phyloP scores from a whole-genome alignment of 2,888 invertebrate genomes.

The Thalpophila matura region DNA sequence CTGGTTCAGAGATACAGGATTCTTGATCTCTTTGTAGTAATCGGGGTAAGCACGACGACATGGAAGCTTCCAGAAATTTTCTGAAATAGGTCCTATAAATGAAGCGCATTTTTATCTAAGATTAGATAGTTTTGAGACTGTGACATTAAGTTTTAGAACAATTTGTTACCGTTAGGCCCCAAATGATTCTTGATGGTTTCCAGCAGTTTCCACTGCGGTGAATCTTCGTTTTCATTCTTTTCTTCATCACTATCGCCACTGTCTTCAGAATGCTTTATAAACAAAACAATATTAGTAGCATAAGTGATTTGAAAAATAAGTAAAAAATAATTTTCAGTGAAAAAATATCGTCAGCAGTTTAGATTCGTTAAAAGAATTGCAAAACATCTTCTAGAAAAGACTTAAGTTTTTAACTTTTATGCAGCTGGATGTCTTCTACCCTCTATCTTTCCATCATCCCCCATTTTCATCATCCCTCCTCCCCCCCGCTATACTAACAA shows the following conservation, averaged over 20 bases:
- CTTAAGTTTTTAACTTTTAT: too few relatives aligned
- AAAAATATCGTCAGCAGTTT: too few relatives aligned
- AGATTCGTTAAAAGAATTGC: too few relatives aligned
- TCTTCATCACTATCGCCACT: constrained; percentile 93
- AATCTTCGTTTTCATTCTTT: constrained; percentile 92
- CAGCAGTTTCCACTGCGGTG: constrained; percentile 97
- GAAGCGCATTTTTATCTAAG: constrained; percentile 22
- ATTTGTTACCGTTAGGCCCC: constrained; percentile 81
- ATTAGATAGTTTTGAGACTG: neutral
- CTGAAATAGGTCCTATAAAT: constrained; percentile 94
- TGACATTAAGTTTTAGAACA: neutral
- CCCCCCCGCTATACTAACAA: neutral
- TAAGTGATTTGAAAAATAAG: neutral
- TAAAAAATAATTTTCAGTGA: too few relatives aligned
- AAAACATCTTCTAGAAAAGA: too few relatives aligned
- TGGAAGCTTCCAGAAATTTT: constrained; percentile 98
- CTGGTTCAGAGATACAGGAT: constrained; percentile 98
- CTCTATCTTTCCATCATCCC: too few relatives aligned
- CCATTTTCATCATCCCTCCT: too few relatives aligned
- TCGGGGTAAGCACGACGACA: constrained; percentile 98
- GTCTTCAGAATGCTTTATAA: constrained; percentile 86
- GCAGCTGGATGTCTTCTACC: too few relatives aligned
- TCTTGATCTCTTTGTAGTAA: constrained; percentile 99
- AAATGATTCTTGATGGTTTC: constrained; percentile 93
- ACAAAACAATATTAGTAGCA: constrained; percentile 1